Evolutionary conservation across 2,888 invertebrate genomes (phyloP), one percentile per base, ranked within the genome.

Genomic region (Taphrorychus bicolor): DNA sequence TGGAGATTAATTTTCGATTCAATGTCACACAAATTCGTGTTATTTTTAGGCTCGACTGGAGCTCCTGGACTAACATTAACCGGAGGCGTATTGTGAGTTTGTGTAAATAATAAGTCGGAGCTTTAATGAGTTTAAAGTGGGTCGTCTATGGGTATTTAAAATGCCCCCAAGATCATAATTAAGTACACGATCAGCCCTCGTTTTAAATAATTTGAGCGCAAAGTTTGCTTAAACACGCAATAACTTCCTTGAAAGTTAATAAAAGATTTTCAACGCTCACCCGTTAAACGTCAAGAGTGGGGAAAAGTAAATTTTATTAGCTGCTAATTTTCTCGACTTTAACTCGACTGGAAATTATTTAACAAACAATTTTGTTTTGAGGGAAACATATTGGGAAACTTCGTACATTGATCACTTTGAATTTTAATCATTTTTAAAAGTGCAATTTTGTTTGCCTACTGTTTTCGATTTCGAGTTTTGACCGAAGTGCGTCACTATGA

Each of bases 1-100:
- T 21, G 51, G 22, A 32, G 61, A 58, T 40, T 53, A 67, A 59
- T 58, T 60, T 42, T 56, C 49, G 45, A 45, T 45, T 45, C 45
- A 45, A 14, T 45, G 45, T 45, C 45, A 17, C 14, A 16, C 11
- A 17, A 45, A 45, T 45, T 45, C 14, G 45, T 45, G 45, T 45
- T 45, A 17, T 45, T 45, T 45, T 17, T 16, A 16, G 17, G 7
- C 5, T 45, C 45, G 45, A 14, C 14, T 14, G 7, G 11, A 7
- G 45, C 17, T 45, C 16, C 9, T 14, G 17, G 14, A 17, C 14
- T 45, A 2, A 14, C 14, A 16, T 45, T 45, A 32, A 32, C 32
- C 11, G 9, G 32, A 32, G 3, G 32, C 32, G 32, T 32, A 32
- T 32, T 32, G 32, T 32, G 32, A 32, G 32, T 32, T 32, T 32